phyloP scores from a whole-genome alignment of 2,113 vertebrate species.

The Clarias magur region DNA sequence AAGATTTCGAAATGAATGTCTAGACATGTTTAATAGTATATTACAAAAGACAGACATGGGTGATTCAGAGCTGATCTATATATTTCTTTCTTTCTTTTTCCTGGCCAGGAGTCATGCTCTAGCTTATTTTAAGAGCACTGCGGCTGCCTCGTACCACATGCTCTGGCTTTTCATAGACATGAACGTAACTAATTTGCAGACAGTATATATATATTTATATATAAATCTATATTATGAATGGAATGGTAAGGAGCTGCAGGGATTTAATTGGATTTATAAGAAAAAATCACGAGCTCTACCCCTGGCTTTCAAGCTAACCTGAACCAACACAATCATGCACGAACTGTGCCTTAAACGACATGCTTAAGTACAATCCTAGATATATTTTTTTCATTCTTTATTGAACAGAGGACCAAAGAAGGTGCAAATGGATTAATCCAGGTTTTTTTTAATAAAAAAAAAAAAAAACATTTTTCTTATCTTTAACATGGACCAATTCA shows the following conservation, averaged over 20 bases:
- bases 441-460: no score
- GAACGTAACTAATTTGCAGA: neutral
- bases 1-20: constrained; percentile 29
- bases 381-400: no score
- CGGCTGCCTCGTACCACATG: neutral
- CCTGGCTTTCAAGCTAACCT: neutral
- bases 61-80: constrained; percentile 8
- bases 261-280: neutral
- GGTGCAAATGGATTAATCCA: no score
- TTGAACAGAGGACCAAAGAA: no score
- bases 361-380: no score
- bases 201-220: no score
- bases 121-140: neutral
- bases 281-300: neutral
- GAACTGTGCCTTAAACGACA: no score
- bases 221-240: no score
- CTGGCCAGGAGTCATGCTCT: neutral
- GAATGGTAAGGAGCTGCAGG: neutral
- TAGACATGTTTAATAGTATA: constrained; percentile 42
- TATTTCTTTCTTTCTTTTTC: neutral
- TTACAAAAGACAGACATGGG: constrained; percentile 1
- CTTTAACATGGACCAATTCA: no score
- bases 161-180: neutral
- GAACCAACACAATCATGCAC: neutral
- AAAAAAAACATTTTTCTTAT: no score